phyloP scores from a whole-genome alignment of 23 tunicate species.

The Diplosoma virens region DNA sequence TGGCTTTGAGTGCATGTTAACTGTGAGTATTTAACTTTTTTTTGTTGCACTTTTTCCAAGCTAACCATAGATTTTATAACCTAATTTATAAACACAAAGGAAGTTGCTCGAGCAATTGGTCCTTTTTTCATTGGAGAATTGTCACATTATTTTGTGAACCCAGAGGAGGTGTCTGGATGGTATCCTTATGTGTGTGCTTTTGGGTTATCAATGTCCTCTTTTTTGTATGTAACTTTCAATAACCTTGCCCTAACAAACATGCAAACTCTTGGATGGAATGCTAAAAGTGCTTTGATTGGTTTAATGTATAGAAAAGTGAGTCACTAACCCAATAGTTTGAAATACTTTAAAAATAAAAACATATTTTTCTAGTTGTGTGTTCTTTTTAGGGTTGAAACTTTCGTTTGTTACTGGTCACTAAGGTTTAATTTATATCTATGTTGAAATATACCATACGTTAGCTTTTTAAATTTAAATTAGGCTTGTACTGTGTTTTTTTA shows the following conservation, averaged over 20 bases:
- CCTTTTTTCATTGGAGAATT: slow-evolving; percentile 42
- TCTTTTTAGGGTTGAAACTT: too few species aligned
- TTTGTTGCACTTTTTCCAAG: slow-evolving; percentile 9
- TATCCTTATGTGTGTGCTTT: slow-evolving; percentile 56
- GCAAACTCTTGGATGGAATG: slow-evolving; percentile 67
- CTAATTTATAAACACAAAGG: slow-evolving; percentile 39
- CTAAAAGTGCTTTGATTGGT: slow-evolving; percentile 52
- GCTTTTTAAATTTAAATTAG: too few species aligned
- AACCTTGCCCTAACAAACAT: neutral
- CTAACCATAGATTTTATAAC: neutral
- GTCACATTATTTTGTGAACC: slow-evolving; percentile 32
- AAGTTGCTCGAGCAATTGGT: neutral
- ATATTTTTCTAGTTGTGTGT: too few species aligned
- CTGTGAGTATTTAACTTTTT: neutral
- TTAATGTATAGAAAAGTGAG: slow-evolving; percentile 90
- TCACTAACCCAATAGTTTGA: too few species aligned
- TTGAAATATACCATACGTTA: too few species aligned
- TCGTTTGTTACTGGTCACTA: too few species aligned
- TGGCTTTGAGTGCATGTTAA: neutral
- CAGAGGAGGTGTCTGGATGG: neutral
- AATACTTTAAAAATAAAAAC: too few species aligned
- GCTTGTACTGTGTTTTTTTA: too few species aligned
- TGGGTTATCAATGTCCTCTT: slow-evolving; percentile 7
- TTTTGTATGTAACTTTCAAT: slow-evolving; percentile 1
- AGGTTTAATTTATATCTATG: too few species aligned